Evolutionary conservation across 2,797 vertebrate species (phyloP).

Genomic region (Iguana delicatissima): DNA sequence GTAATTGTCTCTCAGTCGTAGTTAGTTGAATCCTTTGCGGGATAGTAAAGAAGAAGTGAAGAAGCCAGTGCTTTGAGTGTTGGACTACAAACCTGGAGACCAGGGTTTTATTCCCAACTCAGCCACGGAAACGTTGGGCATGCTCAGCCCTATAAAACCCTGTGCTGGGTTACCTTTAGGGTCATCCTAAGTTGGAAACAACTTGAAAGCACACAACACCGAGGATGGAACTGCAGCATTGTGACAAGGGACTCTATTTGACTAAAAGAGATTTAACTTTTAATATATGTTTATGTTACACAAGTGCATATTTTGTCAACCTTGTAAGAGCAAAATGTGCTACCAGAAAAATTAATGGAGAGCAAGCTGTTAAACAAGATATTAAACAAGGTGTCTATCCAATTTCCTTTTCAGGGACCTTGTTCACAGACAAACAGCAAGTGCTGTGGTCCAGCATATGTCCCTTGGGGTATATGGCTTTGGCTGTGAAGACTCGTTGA

Average conservation of each 20-base stretch:
- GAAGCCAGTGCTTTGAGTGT: no score
- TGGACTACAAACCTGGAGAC: no score
- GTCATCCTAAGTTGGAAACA: no score
- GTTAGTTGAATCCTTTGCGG: neutral
- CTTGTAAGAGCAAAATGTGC: accelerated
- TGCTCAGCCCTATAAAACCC: no score
- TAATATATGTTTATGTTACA: neutral
- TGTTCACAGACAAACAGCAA: constrained; percentile 97
- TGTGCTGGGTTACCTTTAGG: no score
- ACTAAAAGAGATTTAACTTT: neutral
- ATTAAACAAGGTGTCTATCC: accelerated
- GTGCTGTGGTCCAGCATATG: constrained; percentile 98
- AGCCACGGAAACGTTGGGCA: no score
- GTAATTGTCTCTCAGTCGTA: neutral
- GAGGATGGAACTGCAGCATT: neutral
- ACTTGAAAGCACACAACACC: no score
- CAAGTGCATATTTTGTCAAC: neutral
- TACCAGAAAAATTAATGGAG: accelerated
- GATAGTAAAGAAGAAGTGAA: neutral
- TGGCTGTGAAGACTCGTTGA: constrained; percentile 97
- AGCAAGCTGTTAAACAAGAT: no score
- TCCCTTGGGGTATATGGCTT: constrained; percentile 98
- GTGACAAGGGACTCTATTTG: neutral
- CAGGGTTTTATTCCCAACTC: no score
- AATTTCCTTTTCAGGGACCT: constrained; percentile 86